phyloP scores from a whole-genome alignment of 2,888 invertebrate genomes.

The Ectropis crepuscularia region DNA sequence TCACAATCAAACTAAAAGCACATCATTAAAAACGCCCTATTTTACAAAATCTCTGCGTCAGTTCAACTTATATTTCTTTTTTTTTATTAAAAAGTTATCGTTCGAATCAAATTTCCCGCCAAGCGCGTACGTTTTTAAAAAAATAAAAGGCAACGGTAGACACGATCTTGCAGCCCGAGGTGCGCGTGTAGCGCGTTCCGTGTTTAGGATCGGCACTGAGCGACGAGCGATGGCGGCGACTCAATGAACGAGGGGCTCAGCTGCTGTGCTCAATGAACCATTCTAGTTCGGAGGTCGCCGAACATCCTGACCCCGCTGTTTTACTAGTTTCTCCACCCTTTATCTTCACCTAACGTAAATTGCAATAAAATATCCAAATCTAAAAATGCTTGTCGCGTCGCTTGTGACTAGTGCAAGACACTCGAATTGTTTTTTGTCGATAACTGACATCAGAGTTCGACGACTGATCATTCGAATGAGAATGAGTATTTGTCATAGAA shows the following conservation, averaged over 20 bases:
- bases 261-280: conserved; percentile 82
- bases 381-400: conserved; percentile 21
- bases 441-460: conserved; percentile 61
- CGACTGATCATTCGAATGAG: conserved; percentile 64
- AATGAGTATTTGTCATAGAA: conserved; percentile 67
- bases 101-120: conserved; percentile 70
- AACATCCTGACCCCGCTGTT: conserved; percentile 73
- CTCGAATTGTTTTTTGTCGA: conserved; percentile 57
- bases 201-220: conserved; percentile 79
- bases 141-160: conserved; percentile 58
- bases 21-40: conserved; percentile 59
- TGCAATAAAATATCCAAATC: conserved; percentile 34
- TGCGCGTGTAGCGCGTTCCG: conserved; percentile 80
- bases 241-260: conserved; percentile 75
- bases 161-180: conserved; percentile 63
- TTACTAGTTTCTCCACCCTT: conserved; percentile 73
- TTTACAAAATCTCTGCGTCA: conserved; percentile 25
- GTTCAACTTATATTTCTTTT: too few relatives aligned
- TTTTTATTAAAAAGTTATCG: conserved; percentile 20
- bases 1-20: conserved; percentile 67
- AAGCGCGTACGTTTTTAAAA: conserved; percentile 54
- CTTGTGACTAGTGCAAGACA: conserved; percentile 36
- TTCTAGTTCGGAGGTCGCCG: conserved; percentile 80
- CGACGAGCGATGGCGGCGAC: conserved; percentile 60
- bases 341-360: conserved; percentile 19